phyloP scores from a whole-genome alignment of 2,113 vertebrate species.

The Ariopsis seemanni region DNA sequence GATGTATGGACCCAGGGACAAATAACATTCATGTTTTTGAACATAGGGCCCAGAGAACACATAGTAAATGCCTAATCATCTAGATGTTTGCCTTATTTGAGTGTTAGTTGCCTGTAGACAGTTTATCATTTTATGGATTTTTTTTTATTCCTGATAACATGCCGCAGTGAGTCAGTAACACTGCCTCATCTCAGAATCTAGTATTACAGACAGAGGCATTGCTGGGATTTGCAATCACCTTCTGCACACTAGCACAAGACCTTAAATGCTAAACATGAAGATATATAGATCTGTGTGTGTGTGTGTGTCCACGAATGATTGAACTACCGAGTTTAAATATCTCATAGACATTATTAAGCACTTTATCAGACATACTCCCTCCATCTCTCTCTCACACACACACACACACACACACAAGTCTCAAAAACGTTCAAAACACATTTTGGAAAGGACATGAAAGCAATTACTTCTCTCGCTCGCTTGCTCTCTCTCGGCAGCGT shows the following conservation, averaged over 20 bases:
- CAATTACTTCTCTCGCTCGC: slow-evolving; percentile 51
- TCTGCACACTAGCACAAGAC: background rate
- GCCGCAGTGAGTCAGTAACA: background rate
- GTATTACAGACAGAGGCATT: background rate
- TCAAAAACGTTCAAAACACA: slow-evolving; percentile 14
- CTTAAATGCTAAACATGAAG: background rate
- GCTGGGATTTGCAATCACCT: background rate
- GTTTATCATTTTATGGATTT: background rate
- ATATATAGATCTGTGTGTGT: background rate
- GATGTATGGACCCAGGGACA: background rate
- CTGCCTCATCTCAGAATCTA: background rate
- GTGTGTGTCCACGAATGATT: background rate
- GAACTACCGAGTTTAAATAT: slow-evolving; percentile 15
- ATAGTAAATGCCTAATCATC: no score
- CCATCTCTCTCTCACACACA: background rate
- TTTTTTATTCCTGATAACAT: background rate
- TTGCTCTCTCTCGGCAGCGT: slow-evolving; percentile 31
- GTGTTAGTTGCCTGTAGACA: background rate
- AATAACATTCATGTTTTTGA: background rate
- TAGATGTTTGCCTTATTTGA: background rate
- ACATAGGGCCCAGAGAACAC: background rate
- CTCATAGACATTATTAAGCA: slow-evolving; percentile 13
- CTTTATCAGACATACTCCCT: slow-evolving; percentile 6
- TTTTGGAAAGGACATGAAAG: slow-evolving; percentile 30
- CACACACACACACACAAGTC: background rate